Evolutionary conservation across 2,113 vertebrate species (phyloP), one percentile per base, ranked within the genome.

Genomic region (Dromiciops gliroides): DNA sequence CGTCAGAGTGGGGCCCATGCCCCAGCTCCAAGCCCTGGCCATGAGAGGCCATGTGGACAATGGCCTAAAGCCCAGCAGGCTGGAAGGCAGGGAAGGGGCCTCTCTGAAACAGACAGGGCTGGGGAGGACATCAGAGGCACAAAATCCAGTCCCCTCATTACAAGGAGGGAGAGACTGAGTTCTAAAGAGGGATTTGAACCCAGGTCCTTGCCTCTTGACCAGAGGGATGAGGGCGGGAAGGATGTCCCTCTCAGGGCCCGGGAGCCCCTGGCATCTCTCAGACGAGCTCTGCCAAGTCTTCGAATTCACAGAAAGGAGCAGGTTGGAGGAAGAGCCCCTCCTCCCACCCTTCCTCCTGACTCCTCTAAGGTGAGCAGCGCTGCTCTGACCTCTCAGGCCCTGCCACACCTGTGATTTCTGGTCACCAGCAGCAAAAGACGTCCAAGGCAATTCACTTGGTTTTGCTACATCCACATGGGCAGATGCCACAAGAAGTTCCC

Each of bases 251-350:
- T n/a, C n/a, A n/a, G n/a, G n/a, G n/a, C n/a, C n/a, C n/a, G n/a
- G 90, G 48, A 52, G 9, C 5, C 0, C 1, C 44, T 47, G 26
- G 53, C 4, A 49, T 23, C 4, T 3, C 1, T 0, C 0, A 0
- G 8, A 9, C 0, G 16, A 51, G 93, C n/a, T 25, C 47, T 7
- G 2, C 83, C 48, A 28, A 47, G 37, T 37, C 48, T 16, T 48
- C 51, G n/a, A n/a, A n/a, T n/a, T n/a, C n/a, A n/a, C n/a, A n/a
- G n/a, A n/a, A n/a, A n/a, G n/a, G n/a, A n/a, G n/a, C n/a, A n/a
- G n/a, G n/a, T n/a, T n/a, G n/a, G n/a, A n/a, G n/a, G n/a, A n/a
- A n/a, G n/a, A 24, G 48, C 51, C 92, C 56, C 53, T 10, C 16
- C 19, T 83, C 7, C n/a, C 67, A 37, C 31, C 6, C 31, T 37